These are phyloP conservation scores for Carassius gibelio DNA, from an alignment of 2,113 vertebrate genomes.

Conservation along the genomic window DNA sequence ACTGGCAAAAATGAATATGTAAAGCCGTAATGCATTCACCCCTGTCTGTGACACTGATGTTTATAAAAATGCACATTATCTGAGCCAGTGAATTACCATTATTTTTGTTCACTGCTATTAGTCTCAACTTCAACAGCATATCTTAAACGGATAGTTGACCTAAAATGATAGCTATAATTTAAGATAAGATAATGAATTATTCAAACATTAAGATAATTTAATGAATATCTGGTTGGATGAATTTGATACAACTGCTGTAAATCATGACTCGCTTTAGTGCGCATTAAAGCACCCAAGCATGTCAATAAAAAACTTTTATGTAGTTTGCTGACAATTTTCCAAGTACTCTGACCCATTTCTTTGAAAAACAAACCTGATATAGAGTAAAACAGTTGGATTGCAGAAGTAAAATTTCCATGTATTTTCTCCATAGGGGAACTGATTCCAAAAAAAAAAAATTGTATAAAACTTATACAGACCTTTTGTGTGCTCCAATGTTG, in stretches of 20 bases:
- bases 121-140: background rate
- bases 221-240: background rate
- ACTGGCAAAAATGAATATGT: constrained; percentile 33
- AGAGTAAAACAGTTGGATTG: background rate
- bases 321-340: background rate
- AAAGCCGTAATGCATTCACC: constrained; percentile 1
- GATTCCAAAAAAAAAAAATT: background rate
- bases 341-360: background rate
- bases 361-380: background rate
- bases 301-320: background rate
- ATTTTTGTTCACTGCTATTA: background rate
- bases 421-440: background rate
- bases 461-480: too few relatives aligned
- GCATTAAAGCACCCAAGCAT: background rate
- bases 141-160: background rate
- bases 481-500: background rate
- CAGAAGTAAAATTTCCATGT: background rate
- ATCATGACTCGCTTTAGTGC: constrained; percentile 5
- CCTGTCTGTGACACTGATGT: constrained; percentile 7
- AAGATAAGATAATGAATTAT: background rate
- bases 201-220: background rate
- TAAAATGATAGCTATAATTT: background rate
- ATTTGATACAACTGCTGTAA: background rate
- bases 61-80: constrained; percentile 15
- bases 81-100: background rate